phyloP scores from a whole-genome alignment of 2,888 invertebrate genomes.

The Rotaria sp. region DNA sequence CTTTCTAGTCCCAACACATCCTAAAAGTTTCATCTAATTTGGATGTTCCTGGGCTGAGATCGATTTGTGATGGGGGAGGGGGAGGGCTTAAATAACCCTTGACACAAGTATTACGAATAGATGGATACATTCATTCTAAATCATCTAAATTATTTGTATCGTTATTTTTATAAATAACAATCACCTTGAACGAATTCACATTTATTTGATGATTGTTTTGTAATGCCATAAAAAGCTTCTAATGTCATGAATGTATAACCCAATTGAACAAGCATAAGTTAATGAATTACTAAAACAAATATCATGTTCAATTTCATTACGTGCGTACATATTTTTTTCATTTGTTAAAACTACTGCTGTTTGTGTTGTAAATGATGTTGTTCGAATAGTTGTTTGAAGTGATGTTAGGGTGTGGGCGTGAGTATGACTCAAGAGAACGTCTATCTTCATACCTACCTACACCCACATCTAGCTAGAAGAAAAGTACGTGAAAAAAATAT shows the following conservation, averaged over 20 bases:
- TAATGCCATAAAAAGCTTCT: neutral
- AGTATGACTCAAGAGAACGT: too few species aligned
- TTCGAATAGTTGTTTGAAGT: too few species aligned
- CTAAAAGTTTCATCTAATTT: too few species aligned
- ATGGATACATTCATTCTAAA: too few species aligned
- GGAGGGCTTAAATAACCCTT: slow-evolving; percentile 31
- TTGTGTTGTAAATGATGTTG: neutral
- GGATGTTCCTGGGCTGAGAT: too few species aligned
- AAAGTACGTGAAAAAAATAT: too few species aligned
- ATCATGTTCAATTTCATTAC: neutral
- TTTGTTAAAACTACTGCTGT: neutral
- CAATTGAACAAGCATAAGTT: neutral
- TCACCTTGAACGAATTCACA: neutral
- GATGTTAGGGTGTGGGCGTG: too few species aligned
- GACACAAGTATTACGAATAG: neutral
- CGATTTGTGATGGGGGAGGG: too few species aligned
- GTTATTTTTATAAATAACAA: neutral
- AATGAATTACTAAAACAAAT: neutral
- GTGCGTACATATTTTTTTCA: neutral
- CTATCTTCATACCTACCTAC: too few species aligned
- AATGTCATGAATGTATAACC: neutral
- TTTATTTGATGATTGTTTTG: neutral
- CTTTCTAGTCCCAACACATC: too few species aligned
- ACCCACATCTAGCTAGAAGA: too few species aligned
- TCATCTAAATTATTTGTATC: neutral